Conservation (phyloP, 1,140 invertebrate genomes). For the Cryptotermes secundus region DNA sequence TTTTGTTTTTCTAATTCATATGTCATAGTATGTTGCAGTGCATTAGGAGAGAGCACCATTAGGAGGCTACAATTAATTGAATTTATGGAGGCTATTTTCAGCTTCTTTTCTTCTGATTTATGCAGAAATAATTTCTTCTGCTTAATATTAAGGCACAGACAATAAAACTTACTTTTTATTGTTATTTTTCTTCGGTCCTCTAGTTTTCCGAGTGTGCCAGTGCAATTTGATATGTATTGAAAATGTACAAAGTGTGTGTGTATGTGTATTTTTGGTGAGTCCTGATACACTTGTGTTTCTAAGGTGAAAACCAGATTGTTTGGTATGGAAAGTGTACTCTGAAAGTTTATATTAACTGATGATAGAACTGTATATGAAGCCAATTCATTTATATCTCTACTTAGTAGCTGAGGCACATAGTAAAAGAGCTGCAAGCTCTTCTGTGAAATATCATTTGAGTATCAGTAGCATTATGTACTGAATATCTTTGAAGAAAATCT, state of each 20-base stretch:
- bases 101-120: too few species aligned
- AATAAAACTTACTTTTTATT: background rate
- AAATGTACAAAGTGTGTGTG: background rate
- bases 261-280: background rate
- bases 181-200: background rate
- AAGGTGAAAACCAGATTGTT: background rate
- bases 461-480: background rate
- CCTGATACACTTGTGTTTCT: background rate
- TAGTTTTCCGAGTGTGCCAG: slow-evolving; percentile 1
- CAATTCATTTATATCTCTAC: too few species aligned
- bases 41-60: too few species aligned
- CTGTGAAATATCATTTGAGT: background rate
- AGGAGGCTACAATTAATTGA: too few species aligned
- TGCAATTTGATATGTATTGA: slow-evolving; percentile 17
- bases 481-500: background rate
- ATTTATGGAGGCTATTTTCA: too few species aligned
- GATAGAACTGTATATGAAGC: background rate
- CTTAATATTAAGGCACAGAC: background rate
- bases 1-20: too few species aligned
- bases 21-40: too few species aligned
- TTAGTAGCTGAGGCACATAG: background rate
- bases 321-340: background rate
- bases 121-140: background rate
- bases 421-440: background rate
- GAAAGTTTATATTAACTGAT: slow-evolving; percentile 1